Base-by-base conservation (phyloP, 2,113 vertebrate species). In the Bagarius yarrelli region DNA sequence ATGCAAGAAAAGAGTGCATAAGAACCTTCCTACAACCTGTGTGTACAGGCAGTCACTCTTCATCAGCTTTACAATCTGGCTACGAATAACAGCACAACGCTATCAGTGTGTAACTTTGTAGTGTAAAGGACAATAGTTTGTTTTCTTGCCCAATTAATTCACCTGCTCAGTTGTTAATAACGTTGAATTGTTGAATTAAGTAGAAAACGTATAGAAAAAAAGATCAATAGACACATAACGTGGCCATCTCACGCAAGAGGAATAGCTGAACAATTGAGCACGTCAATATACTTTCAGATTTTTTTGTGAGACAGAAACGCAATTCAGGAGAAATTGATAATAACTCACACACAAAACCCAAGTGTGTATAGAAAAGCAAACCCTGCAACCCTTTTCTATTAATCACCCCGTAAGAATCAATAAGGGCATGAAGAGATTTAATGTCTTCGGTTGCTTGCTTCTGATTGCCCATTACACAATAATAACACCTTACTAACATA, bases 401-500 rank as follows among this genome's bases (percentile, higher is more conserved):
- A 92, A 93, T 87, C 88, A 88, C 86, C 81, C 82, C 79, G 85
- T 82, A 76, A 70, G 86, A 92, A 93, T 93, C 92, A 89, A 92
- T 93, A 89, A 76, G 86, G 89, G 86, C 89, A 91, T 90, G 90
- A 92, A 91, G 86, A 90, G 88, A 85, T 85, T 87, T 93, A 91
- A 92, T 91, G 88, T 92, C 88, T 91, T 90, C 86, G 87, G 92
- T 89, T 91, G 89, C 90, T 90, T 78, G 87, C 72, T 80, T 71
- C 89, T 93, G 92, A 93, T 92, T 92, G 92, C 89, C 90, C 88
- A 91, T 92, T 93, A 92, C 92, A 89, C 86, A 88, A 90, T 93
- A 93, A 93, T 93, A 92, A 91, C 90, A 90, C 85, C 88, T 87
- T 86, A 86, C 78, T 86, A 85, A 87, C 84, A 81, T 81, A 44